A percentile compares a stretch with the other conserved stretches of the same genome.
phyloP scores from a whole-genome alignment of 2,113 vertebrate species.

The Bothrops jararaca region DNA sequence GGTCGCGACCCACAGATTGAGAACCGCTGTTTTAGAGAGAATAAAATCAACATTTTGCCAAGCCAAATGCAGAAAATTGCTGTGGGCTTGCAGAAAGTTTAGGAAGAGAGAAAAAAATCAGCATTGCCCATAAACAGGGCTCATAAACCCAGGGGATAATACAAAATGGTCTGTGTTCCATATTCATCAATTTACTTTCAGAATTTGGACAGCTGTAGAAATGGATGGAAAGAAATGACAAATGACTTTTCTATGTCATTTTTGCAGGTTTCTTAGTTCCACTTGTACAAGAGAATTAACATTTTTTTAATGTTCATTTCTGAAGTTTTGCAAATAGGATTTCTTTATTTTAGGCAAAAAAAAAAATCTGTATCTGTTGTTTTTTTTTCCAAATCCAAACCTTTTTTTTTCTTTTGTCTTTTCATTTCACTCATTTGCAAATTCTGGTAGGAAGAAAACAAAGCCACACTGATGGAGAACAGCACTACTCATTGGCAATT shows the following conservation, averaged over 20 bases:
- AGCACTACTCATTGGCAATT: slow-evolving; percentile 51
- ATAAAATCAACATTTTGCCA: neutral
- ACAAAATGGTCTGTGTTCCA: neutral
- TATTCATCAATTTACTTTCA: neutral
- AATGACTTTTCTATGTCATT: neutral
- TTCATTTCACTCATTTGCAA: slow-evolving; percentile 5
- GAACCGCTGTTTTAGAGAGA: too few species aligned
- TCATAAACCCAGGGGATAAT: too few species aligned
- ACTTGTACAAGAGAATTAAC: neutral
- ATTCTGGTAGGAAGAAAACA: slow-evolving; percentile 50
- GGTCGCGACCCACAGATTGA: too few species aligned
- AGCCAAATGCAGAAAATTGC: neutral
- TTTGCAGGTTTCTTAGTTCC: neutral
- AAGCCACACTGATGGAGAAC: slow-evolving; percentile 52
- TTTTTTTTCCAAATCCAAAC: neutral
- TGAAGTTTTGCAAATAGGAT: neutral
- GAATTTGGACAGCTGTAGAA: neutral
- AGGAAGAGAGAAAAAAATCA: neutral
- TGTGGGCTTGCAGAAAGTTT: neutral
- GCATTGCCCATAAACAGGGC: neutral
- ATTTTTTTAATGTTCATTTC: neutral
- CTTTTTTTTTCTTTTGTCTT: slow-evolving; percentile 1
- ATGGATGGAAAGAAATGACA: neutral
- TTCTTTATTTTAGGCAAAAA: slow-evolving; percentile 5
- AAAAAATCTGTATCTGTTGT: neutral